Conservation (phyloP, 2,797 vertebrate species). For the Coilia nasus region DNA sequence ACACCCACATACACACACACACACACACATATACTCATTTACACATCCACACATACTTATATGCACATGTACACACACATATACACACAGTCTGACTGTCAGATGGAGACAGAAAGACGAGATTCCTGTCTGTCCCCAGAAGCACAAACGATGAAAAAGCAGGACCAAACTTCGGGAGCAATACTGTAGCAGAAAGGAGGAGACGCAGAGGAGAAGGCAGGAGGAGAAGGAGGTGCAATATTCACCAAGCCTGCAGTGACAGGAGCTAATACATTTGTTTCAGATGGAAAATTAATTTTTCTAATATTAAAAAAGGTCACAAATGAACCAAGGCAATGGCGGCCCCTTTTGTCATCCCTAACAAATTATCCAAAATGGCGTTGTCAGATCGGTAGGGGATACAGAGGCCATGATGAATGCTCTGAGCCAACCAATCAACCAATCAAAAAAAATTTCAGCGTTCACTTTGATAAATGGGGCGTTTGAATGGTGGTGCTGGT, state of each 20-base stretch:
- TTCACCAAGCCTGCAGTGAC: conserved; percentile 83
- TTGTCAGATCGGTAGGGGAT: conserved; percentile 88
- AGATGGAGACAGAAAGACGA: neutral
- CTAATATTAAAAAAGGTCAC: conserved; percentile 98
- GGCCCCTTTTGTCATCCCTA: conserved; percentile 91
- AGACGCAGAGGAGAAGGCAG: conserved; percentile 21
- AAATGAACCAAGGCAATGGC: conserved; percentile 84
- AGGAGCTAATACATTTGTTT: conserved; percentile 94
- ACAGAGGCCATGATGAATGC: conserved; percentile 86
- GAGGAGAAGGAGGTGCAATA: conserved; percentile 79
- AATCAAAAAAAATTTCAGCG: conserved; percentile 89
- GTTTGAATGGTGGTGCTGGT: conserved; percentile 40
- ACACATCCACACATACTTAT: too few species aligned
- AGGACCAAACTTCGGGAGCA: conserved; percentile 16
- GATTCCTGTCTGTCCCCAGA: conserved; percentile 28
- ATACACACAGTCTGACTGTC: neutral
- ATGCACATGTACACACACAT: neutral
- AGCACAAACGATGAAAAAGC: conserved; percentile 21
- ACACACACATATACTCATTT: too few species aligned
- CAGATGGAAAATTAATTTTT: conserved; percentile 94
- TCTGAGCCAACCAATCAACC: conserved; percentile 87
- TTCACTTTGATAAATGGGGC: conserved; percentile 81
- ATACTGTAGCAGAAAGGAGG: neutral
- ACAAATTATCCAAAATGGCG: conserved; percentile 93
- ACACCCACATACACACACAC: too few species aligned